Conservation (phyloP, 1,140 invertebrate genomes). For the Harpegnathos saltator region DNA sequence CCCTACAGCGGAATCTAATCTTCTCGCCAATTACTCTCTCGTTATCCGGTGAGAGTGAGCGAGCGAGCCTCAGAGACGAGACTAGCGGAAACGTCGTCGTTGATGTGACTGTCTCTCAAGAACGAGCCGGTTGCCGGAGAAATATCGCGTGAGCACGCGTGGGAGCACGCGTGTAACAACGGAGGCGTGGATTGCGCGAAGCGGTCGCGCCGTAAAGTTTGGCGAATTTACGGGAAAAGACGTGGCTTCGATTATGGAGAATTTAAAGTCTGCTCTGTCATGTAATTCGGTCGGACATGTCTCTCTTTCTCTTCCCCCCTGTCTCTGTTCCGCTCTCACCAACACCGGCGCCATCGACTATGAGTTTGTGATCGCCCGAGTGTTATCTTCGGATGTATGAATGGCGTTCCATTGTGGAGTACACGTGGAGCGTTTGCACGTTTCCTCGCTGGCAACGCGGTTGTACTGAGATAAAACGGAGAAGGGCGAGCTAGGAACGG, state of each 20-base stretch:
- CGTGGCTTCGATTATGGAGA: neutral
- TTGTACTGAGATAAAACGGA: neutral
- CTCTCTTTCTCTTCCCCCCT: neutral
- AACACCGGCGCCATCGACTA: conserved; percentile 12
- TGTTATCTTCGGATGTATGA: conserved; percentile 24
- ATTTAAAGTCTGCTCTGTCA: conserved; percentile 29
- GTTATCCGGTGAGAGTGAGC: conserved; percentile 56
- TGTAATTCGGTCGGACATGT: neutral
- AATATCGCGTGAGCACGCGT: conserved; percentile 16
- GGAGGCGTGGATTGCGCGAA: neutral
- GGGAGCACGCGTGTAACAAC: neutral
- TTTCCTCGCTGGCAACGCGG: neutral
- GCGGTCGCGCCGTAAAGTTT: neutral
- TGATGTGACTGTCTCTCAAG: conserved; percentile 3
- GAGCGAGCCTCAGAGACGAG: conserved; percentile 51
- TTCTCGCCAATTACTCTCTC: conserved; percentile 67
- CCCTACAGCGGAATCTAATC: conserved; percentile 63
- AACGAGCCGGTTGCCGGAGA: conserved; percentile 38
- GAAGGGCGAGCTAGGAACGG: neutral
- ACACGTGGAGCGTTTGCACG: neutral
- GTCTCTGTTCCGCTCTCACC: no score
- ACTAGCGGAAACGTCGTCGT: conserved; percentile 39
- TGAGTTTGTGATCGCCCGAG: conserved; percentile 1
- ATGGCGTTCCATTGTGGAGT: neutral
- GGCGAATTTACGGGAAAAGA: neutral